Evolutionary conservation across 1,140 invertebrate genomes (phyloP), one percentile per base, ranked within the genome.

Genomic region (Chlorops oryzae): DNA sequence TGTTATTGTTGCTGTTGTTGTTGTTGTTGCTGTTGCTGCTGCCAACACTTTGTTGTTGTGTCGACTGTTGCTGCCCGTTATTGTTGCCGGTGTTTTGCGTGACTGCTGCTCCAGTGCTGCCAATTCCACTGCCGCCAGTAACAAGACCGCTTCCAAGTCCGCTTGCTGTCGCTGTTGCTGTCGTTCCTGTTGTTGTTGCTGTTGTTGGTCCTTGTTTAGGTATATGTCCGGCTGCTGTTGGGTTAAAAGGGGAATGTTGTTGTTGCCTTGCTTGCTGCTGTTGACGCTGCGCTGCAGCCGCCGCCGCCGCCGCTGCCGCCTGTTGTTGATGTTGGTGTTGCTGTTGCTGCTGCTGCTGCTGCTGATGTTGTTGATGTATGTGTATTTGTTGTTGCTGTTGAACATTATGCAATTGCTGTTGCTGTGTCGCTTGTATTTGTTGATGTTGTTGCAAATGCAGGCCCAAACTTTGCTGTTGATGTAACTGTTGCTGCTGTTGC

Each of bases 121-220:
- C 62, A 67, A 54, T 45, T 68, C 64, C 65, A 59, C 60, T 65
- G 59, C 64, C 62, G 65, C 64, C 65, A 65, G 63, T 47, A 56
- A 61, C 54, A 56, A 57, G 56, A 54, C 58, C 56, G 59, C 59
- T 55, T 55, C 58, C 56, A 59, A 67, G 39, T 37, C 44, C 37
- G 27, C 47, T 24, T 42, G 39, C 38, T 18, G 40, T 18, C n/a
- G 42, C 22, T 24, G 32, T 34, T n/a, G n/a, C 21, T 22, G 13
- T 21, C 17, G 28, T 15, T n/a, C n/a, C n/a, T n/a, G n/a, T n/a
- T n/a, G n/a, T 13, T 37, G 28, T 37, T 47, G 28, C 34, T 47
- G 46, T n/a, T n/a, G n/a, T n/a, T n/a, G n/a, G n/a, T n/a, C n/a
- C n/a, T n/a, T n/a, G n/a, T n/a, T n/a, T 13, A 9, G 7, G 7